Evolutionary conservation across 2,113 vertebrate genomes (phyloP), one percentile per base, ranked within the genome.

Genomic region (Climacteris rufus): DNA sequence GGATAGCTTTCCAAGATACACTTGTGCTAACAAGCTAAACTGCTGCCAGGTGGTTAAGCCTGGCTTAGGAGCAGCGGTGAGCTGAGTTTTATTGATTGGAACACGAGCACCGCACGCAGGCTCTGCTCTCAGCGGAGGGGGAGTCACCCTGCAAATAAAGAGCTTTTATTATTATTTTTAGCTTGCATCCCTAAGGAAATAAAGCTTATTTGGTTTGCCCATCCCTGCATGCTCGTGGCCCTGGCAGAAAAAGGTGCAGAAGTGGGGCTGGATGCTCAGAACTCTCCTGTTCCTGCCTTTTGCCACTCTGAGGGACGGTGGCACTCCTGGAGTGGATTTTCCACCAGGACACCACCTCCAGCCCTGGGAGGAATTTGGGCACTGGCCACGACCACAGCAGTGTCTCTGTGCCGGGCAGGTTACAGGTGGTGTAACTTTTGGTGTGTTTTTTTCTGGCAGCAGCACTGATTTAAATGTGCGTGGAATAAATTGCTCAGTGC

Each of bases 251-350:
- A 82, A 78, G 21, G 30, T 25, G 30, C 28, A 11, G 2, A 56
- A 68, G 2, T 13, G 24, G 13, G 52, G 42, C 8, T 3, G 4
- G 27, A 25, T 10, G n/a, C 22, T 22, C 3, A 7, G 9, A 31
- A 0, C 20, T 7, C 1, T 15, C 47, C 4, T 10, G 0, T 24
- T 16, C 8, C 52, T 54, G 27, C 23, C 1, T 56, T 57, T 64
- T 27, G 13, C 42, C 9, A 0, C 12, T 39, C 13, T 2, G 4
- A 39, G 33, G 35, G 49, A 10, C 2, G 3, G 37, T 18, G 61
- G 5, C 5, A 3, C 42, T 54, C 60, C 53, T 15, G 57, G 74
- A 19, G 47, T 16, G 2, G 13, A 0, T 82, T 45, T 61, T 22
- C 59, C 85, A 60, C n/a, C 61, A 76, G 64, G 54, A 47, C 47